Conservation (phyloP, 2,888 invertebrate genomes). For the Pecten maximus region DNA sequence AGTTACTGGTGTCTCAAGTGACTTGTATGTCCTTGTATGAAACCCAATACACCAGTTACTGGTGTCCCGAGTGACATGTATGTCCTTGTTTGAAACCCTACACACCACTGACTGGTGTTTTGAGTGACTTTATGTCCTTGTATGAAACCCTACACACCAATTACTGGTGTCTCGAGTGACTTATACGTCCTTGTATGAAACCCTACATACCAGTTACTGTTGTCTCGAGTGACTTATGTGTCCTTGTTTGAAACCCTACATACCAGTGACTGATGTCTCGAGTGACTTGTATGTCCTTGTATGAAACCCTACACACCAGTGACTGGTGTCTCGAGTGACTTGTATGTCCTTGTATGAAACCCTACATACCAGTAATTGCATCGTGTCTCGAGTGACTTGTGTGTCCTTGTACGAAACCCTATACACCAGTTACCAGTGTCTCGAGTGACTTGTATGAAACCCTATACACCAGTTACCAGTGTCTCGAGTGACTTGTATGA, state of each 20-base stretch:
- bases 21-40: no score
- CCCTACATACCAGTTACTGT: neutral
- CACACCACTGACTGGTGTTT: neutral
- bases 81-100: no score
- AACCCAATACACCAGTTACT: neutral
- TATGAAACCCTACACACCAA: neutral
- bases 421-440: no score
- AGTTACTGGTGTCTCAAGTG: neutral
- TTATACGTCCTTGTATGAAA: no score
- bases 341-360: no score
- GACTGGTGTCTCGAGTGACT: neutral
- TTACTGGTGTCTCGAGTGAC: neutral
- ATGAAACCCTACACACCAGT: neutral
- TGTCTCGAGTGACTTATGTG: neutral
- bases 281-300: neutral
- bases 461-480: neutral
- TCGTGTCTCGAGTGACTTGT: neutral
- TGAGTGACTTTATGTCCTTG: neutral
- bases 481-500: neutral
- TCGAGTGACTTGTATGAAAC: neutral
- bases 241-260: neutral
- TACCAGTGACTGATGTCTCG: neutral
- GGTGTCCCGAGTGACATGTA: neutral
- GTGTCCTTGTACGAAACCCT: no score
- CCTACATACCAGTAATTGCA: neutral